Conservation (phyloP, 92 coral and sea anemone genomes). For the Siderastrea siderea region DNA sequence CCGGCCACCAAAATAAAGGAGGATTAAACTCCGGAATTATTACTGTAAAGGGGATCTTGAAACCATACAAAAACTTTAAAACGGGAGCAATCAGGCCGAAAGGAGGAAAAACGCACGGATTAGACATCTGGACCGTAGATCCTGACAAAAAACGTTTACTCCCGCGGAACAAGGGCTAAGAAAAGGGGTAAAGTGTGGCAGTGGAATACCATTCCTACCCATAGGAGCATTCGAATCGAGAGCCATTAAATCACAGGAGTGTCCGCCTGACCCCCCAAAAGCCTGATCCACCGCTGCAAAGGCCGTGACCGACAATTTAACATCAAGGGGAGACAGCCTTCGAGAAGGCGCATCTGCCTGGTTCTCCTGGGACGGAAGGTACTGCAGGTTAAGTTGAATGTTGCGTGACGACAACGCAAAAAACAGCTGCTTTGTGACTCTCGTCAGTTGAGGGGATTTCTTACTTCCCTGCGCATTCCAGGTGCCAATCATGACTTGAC, state of each 20-base stretch:
- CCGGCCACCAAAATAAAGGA: constrained; percentile 48
- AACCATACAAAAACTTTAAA: constrained; percentile 16
- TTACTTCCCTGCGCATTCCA: constrained; percentile 47
- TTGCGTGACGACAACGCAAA: neutral
- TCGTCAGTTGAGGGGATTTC: constrained; percentile 25
- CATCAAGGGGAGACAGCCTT: constrained; percentile 10
- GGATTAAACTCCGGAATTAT: constrained; percentile 31
- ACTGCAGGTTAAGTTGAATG: neutral
- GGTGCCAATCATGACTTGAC: constrained; percentile 36
- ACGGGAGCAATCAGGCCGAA: constrained; percentile 34
- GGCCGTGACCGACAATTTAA: constrained; percentile 10
- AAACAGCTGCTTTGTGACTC: constrained; percentile 22
- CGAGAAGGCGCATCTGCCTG: constrained; percentile 57
- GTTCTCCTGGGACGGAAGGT: neutral
- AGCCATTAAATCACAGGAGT: constrained; percentile 31
- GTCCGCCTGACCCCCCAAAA: constrained; percentile 37
- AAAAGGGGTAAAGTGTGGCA: constrained; percentile 49
- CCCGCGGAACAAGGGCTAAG: constrained; percentile 29
- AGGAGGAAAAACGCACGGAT: constrained; percentile 55
- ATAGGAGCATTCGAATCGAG: constrained; percentile 49
- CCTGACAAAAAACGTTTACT: constrained; percentile 52
- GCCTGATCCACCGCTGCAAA: constrained; percentile 23
- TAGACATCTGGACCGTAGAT: constrained; percentile 15
- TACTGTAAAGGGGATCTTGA: constrained; percentile 23
- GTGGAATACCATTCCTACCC: constrained; percentile 25